Base-by-base conservation (phyloP, 1,140 invertebrate genomes). In the Lerema accius region DNA sequence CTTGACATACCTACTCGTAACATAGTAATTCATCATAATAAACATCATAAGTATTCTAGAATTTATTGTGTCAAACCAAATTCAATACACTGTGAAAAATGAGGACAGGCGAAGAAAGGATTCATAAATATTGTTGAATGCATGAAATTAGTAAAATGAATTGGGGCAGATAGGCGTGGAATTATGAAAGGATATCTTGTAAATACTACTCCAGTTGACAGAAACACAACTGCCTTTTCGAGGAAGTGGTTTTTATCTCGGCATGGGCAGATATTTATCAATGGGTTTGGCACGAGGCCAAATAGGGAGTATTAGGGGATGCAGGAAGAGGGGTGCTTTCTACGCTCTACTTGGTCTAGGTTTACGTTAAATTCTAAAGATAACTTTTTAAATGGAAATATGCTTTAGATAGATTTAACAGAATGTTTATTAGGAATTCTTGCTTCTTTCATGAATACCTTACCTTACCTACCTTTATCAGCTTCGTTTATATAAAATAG, bases 231-330 rank as follows among this genome's bases (percentile, higher is more conserved):
- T 65, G 55, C 58, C 55, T 74, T 67, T 67, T 65, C 48, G 42
- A 67, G 67, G 60, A 66, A 69, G 65, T 51, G 50, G 63, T 73
- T 80, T 81, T 82, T 82, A 71, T 83, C 74, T 71, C 66, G 66
- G 69, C 72, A 71, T 63, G 60, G 68, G 39, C 60, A 73, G 71
- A 76, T 80, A 76, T 79, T 32, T 84, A 82, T 86, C 82, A 80
- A 77, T 78, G 64, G 67, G 66, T 63, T 67, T 84, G 85, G 85
- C 80, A 15, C 3, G 32, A 35, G 4, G 76, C 85, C 85, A 87
- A 80, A 55, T 74, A 65, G 61, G 45, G 72, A 63, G 65, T 51
- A 65, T 74, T 71, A 71, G 69, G 56, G 65, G 46, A 59, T 65
- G 59, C 53, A 67, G 66, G 63, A 64, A 51, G 63, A 35, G 39